Base-by-base conservation (phyloP, 1,140 invertebrate species). In the Xylocopa sonorina region DNA sequence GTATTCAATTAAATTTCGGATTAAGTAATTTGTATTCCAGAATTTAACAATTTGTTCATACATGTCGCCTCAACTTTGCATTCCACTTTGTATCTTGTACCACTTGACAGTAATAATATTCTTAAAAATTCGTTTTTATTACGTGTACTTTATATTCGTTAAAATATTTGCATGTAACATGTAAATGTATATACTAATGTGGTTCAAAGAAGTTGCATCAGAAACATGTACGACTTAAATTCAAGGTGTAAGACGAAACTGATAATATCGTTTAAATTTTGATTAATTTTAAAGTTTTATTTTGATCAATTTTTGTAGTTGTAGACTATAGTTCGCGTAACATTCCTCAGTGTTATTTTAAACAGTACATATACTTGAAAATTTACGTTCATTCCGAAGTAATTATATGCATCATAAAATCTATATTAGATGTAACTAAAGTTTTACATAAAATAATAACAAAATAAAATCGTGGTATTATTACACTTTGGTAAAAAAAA, bases 91-190 rank as follows among this genome's bases (percentile, higher is more conserved):
- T 69, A 75, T 48, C 60, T n/a, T 75, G 80, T 73, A 85, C n/a
- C n/a, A n/a, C 55, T 46, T 62, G 58, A 46, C 55, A 79, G 43
- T 85, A 84, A 71, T 43, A 48, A 46, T 75, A 85, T 34, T 72
- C 57, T 63, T 62, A 32, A 55, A 78, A 58, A 51, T 73, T 79
- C 69, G n/a, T 77, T 24, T 72, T 55, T 75, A 66, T 75, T 74
- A 38, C 78, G 50, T 27, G 53, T 81, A 73, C 53, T 55, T 63
- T 58, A 63, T 46, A 69, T 50, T 57, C 51, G 21, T 75, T 27
- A n/a, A 78, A 50, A 74, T 80, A 63, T 85, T 86, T 85, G 84
- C 84, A 82, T 86, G 72, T 85, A 86, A 85, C 10, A 48, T 14
- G 68, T 51, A 71, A 69, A 58, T 81, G 55, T 81, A 77, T 38